Evolutionary conservation across 2,797 vertebrate genomes (phyloP), one percentile per base, ranked within the genome.

Genomic region (Betta splendens): DNA sequence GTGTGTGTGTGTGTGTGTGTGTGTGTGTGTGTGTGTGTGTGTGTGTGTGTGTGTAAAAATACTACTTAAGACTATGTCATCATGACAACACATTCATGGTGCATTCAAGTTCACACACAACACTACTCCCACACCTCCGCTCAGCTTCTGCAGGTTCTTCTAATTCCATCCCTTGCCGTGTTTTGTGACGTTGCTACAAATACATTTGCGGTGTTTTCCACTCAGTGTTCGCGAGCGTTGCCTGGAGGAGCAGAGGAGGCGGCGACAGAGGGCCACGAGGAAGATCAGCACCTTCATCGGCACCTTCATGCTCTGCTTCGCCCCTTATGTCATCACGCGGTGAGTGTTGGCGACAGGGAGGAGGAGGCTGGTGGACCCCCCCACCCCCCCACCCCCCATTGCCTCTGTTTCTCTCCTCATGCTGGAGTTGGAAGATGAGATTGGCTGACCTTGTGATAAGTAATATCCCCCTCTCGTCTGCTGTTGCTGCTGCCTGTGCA

Each of bases 251-350:
- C 95, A 97, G 77, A 94, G 80, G 86, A 92, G 94, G n/a, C 80
- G 96, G 68, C 85, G 96, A 39, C 96, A 97, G 81, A 87, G 96
- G 36, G 96, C 96, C 9, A 95, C 96, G 3, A 94, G 90, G 88
- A 98, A 98, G 89, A 97, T 98, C 76, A 97, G 96, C 77, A 98
- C 95, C 80, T 98, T 98, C 77, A 96, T 98, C 7, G 96, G 96
- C 40, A 97, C 95, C 35, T 98, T 98, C 85, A 91, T 98, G 39
- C 86, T 98, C 33, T 98, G 96, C 86, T 98, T 98, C 25, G 93
- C 95, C 23, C 96, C 96, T 37, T 98, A 98, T 2, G 96, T 98
- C 46, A 94, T 98, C 80, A 98, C 96, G 48, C 95, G 96, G 96
- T 98, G 78, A 89, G 93, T 43, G 56, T 1, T 23, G 9, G 21